Evolutionary conservation across 1,140 invertebrate species (phyloP).

Genomic region (Tenebrio molitor): DNA sequence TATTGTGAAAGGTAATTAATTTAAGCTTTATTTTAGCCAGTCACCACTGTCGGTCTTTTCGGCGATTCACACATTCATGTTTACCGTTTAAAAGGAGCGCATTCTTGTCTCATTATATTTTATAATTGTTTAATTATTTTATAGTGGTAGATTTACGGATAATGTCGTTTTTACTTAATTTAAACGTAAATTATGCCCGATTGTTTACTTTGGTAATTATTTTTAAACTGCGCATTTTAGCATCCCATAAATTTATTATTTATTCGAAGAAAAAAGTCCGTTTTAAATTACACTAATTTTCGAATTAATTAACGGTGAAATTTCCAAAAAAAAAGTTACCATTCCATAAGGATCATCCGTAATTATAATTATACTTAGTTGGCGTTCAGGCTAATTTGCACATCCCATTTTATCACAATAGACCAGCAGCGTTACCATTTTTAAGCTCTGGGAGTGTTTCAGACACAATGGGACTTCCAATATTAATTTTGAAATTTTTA

Average conservation of each 20-base stretch:
- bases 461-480: constrained; percentile 34
- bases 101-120: constrained; percentile 24
- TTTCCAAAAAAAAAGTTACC: not conserved
- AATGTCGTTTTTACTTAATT: constrained; percentile 27
- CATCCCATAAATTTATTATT: constrained; percentile 19
- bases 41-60: not conserved
- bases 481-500: constrained; percentile 39
- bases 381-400: constrained; percentile 14
- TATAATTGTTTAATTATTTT: constrained; percentile 35
- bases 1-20: constrained; percentile 28
- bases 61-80: constrained; percentile 18
- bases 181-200: constrained; percentile 1
- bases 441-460: constrained; percentile 28
- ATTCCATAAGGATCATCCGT: not conserved
- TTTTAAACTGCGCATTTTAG: constrained; percentile 1
- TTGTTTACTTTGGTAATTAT: constrained; percentile 15
- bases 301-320: not conserved
- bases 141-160: constrained; percentile 24
- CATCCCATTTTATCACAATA: constrained; percentile 27
- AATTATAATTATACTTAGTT: constrained; percentile 8
- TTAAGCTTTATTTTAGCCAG: not conserved
- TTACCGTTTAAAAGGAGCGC: constrained; percentile 3
- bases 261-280: not conserved
- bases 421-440: constrained; percentile 22
- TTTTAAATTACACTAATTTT: not conserved